These are phyloP conservation scores for Drosophila bocki DNA, from an alignment of 1,140 invertebrate species.

Conservation along the genomic window DNA sequence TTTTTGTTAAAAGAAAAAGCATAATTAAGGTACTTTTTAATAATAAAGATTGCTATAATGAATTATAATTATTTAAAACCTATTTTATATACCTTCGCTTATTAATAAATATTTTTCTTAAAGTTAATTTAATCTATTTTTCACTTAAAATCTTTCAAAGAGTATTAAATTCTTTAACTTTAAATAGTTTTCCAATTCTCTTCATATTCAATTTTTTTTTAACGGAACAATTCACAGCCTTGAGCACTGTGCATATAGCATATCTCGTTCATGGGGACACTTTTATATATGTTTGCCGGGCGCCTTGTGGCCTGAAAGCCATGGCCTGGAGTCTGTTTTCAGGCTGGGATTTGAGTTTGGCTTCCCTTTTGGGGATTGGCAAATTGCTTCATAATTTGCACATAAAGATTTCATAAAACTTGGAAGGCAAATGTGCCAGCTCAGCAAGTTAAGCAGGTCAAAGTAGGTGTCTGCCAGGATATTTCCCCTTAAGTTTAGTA, in stretches of 20 bases:
- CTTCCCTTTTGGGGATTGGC: constrained; percentile 1
- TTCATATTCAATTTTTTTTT: constrained; percentile 5
- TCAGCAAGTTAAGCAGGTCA: constrained; percentile 22
- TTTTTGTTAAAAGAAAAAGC: not conserved
- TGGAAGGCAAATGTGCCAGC: constrained; percentile 13
- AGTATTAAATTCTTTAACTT: not conserved
- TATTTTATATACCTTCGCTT: not conserved
- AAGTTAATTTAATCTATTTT: not conserved
- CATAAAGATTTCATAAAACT: constrained; percentile 33
- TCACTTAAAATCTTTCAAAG: not conserved
- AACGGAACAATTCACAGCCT: constrained; percentile 23
- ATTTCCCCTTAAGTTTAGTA: constrained; percentile 1
- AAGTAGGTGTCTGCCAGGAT: not conserved
- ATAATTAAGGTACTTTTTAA: not conserved
- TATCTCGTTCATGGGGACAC: constrained; percentile 42
- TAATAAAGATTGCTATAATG: not conserved
- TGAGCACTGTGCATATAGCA: constrained; percentile 62
- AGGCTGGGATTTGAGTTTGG: constrained; percentile 37
- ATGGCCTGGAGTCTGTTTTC: constrained; percentile 11
- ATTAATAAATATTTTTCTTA: too few species aligned
- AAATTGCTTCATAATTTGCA: constrained; percentile 61
- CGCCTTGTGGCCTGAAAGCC: constrained; percentile 29
- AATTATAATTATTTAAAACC: not conserved
- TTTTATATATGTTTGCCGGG: constrained; percentile 61
- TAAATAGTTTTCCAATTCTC: not conserved